Percentiles rank a stretch among this genome's conserved stretches.
These are phyloP conservation scores for Lithophane ornitopus DNA, from an alignment of 2,888 invertebrate species.

Conservation along the genomic window DNA sequence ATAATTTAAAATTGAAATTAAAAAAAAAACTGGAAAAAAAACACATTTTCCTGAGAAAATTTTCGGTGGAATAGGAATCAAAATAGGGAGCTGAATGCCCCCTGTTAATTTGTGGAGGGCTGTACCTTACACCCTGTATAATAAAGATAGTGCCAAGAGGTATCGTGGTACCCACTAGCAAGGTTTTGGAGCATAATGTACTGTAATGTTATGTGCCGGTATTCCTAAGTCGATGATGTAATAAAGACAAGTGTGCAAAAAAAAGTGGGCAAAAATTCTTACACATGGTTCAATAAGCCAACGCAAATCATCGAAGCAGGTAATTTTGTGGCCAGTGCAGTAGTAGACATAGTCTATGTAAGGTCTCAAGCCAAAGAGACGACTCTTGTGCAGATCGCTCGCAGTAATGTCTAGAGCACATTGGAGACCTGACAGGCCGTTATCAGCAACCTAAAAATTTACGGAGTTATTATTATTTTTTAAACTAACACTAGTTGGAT, in stretches of 20 bases:
- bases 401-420: constrained; percentile 61
- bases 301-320: constrained; percentile 93
- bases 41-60: too few relatives aligned
- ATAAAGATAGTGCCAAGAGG: not conserved
- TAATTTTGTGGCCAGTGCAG: constrained; percentile 92
- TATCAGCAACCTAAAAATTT: constrained; percentile 65
- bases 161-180: not conserved
- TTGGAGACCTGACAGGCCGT: constrained; percentile 60
- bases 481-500: not conserved
- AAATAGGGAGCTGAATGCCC: too few relatives aligned
- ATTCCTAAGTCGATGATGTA: not conserved
- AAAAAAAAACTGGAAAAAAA: too few relatives aligned
- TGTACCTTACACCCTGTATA: too few relatives aligned
- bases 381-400: constrained; percentile 78
- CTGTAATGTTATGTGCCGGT: not conserved
- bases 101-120: too few relatives aligned
- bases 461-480: not conserved
- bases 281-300: constrained; percentile 90
- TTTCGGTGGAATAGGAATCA: too few relatives aligned
- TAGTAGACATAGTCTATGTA: constrained; percentile 95
- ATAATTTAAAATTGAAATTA: too few relatives aligned
- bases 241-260: constrained; percentile 1
- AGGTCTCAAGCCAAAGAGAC: constrained; percentile 95
- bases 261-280: constrained; percentile 17
- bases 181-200: not conserved